Evolutionary conservation across 2,113 vertebrate genomes (phyloP).

Genomic region (Brienomyrus brachyistius): DNA sequence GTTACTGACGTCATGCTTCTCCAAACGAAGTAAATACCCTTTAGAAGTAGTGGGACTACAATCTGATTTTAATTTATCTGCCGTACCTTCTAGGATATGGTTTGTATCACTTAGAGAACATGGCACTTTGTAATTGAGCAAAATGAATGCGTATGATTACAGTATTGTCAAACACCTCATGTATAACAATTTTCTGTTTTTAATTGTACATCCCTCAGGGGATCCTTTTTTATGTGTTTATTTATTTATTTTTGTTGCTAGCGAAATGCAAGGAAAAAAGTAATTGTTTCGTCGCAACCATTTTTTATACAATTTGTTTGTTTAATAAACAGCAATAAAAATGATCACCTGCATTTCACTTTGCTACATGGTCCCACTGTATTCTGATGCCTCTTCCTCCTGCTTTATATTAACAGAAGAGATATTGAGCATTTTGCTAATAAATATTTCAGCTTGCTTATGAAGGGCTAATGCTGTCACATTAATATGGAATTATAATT

Average conservation of each 20-base stretch:
- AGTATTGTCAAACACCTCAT: slow-evolving; percentile 87
- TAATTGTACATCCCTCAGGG: slow-evolving; percentile 91
- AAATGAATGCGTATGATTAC: slow-evolving; percentile 98
- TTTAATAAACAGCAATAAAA: slow-evolving; percentile 99
- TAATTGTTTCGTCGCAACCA: not conserved
- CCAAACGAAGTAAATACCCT: not conserved
- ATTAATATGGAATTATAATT: slow-evolving; percentile 88
- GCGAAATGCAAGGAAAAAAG: slow-evolving; percentile 68
- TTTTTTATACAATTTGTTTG: slow-evolving; percentile 74
- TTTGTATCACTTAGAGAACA: slow-evolving; percentile 79
- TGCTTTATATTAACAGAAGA: slow-evolving; percentile 65
- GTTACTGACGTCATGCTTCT: not conserved
- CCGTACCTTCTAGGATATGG: slow-evolving; percentile 39
- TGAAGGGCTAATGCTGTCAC: slow-evolving; percentile 83
- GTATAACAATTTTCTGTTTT: slow-evolving; percentile 94
- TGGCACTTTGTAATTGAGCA: slow-evolving; percentile 80
- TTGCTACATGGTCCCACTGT: slow-evolving; percentile 75
- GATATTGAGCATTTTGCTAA: slow-evolving; percentile 77
- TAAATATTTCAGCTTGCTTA: slow-evolving; percentile 94
- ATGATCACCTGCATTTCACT: slow-evolving; percentile 87
- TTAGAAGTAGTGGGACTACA: not conserved
- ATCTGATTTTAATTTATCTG: slow-evolving; percentile 6
- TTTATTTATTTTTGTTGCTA: slow-evolving; percentile 66
- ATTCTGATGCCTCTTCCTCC: slow-evolving; percentile 78
- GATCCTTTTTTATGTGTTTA: slow-evolving; percentile 82